phyloP scores from a whole-genome alignment of 2,113 vertebrate genomes.

The Pachypanchax playfairii region DNA sequence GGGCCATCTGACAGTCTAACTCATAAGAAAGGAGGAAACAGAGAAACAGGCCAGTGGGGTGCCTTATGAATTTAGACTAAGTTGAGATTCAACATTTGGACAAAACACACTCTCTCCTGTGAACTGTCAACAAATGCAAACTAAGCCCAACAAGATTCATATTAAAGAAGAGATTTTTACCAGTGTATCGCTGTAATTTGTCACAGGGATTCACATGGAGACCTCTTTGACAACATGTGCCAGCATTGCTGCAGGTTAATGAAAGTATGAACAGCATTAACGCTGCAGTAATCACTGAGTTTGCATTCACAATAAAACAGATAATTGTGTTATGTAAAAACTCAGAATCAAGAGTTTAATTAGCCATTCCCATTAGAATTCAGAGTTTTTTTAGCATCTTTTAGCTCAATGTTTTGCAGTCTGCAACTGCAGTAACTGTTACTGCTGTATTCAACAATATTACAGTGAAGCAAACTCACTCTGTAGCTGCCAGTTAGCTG shows the following conservation, averaged over 20 bases:
- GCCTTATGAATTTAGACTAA: conserved; percentile 80
- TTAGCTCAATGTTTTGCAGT: too few relatives aligned
- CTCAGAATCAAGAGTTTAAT: too few relatives aligned
- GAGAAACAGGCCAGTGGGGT: conserved; percentile 66
- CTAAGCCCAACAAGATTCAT: conserved; percentile 47
- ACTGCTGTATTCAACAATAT: too few relatives aligned
- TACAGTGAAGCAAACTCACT: too few relatives aligned
- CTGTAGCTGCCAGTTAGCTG: too few relatives aligned
- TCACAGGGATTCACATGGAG: conserved; percentile 41
- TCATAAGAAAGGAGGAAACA: conserved; percentile 62
- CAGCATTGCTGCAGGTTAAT: conserved; percentile 39
- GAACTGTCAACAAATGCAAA: conserved; percentile 72
- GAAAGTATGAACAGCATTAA: conserved; percentile 33
- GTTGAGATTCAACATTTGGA: conserved; percentile 72
- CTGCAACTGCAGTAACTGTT: too few relatives aligned
- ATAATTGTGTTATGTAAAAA: too few relatives aligned
- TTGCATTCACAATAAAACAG: neutral
- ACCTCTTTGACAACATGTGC: conserved; percentile 38
- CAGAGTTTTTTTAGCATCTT: too few relatives aligned
- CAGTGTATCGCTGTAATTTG: conserved; percentile 51
- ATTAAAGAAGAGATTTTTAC: conserved; percentile 45
- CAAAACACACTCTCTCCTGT: conserved; percentile 62
- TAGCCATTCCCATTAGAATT: too few relatives aligned
- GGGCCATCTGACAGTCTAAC: conserved; percentile 76
- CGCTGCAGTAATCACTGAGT: neutral